Base-by-base conservation (phyloP, 1,140 invertebrate genomes). In the Trachelipus rathkii region DNA sequence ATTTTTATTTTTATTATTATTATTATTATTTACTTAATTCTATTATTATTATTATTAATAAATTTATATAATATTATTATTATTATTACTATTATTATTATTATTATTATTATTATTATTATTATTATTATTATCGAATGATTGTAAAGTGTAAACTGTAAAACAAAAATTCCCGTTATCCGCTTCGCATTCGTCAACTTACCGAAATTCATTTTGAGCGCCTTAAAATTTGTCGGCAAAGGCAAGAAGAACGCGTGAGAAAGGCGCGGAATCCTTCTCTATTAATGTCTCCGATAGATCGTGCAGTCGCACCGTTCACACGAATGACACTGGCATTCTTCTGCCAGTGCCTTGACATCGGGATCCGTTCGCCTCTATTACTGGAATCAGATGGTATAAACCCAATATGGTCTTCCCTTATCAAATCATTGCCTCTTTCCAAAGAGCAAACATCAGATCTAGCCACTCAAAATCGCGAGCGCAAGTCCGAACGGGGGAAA, bases 331-430 rank as follows among this genome's bases (percentile, higher is more conserved):
- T 77, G 77, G 70, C 73, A 74, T 68, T 33, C 72, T 44, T 72
- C 77, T 46, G 50, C 75, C 45, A 71, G 68, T 70, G 69, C 75
- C 75, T 50, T 72, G 75, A 53, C 53, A 74, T 73, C 72, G 73
- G 77, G 77, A 72, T 77, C 77, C 72, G 69, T 19, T 60, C 50
- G 73, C 77, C 77, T 74, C 77, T 74, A 77, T 77, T 77, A 77
- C 77, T 73, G 74, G 77, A 77, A 77, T 77, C 77, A 77, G 77
- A 77, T 77, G 77, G 77, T 77, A 74, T 72, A 77, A 77, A 77
- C 77, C 77, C 77, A 77, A 77, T 77, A 77, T 77, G 77, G 77
- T 77, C 77, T 77, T 77, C 77, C 77, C 77, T 77, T 77, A 77
- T 77, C 77, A 74, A 77, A 77, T 77, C 77, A 77, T 77, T 77